Conservation (phyloP, 2,113 vertebrate species). For the Rana temporaria region DNA sequence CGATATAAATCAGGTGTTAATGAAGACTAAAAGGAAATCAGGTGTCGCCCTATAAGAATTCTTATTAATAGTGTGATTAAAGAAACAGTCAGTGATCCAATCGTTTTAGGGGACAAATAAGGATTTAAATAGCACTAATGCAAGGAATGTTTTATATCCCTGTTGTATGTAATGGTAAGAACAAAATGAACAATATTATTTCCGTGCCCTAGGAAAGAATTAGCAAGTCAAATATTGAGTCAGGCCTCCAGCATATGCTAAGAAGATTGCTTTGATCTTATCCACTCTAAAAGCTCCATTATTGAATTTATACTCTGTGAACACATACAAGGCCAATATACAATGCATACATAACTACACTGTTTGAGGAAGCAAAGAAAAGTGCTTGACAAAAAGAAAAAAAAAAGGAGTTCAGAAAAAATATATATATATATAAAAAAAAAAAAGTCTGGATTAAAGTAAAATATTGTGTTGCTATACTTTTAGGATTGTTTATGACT, state of each 20-base stretch:
- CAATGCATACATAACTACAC: conserved; percentile 64
- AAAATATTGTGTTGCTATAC: not conserved
- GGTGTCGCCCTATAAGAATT: not conserved
- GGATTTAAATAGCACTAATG: conserved; percentile 29
- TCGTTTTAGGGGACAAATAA: conserved; percentile 24
- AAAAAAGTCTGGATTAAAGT: not conserved
- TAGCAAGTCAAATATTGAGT: conserved; percentile 91
- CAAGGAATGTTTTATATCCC: conserved; percentile 62
- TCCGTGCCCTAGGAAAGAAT: conserved; percentile 83
- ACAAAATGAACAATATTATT: conserved; percentile 82
- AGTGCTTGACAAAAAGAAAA: not conserved
- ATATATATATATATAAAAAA: not conserved
- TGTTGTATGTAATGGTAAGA: conserved; percentile 67
- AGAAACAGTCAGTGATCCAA: not conserved
- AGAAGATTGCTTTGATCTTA: conserved; percentile 89
- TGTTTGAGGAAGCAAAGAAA: conserved; percentile 33
- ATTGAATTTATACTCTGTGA: conserved; percentile 82
- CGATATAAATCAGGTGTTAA: too few relatives aligned
- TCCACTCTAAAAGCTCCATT: conserved; percentile 83
- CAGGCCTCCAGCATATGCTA: conserved; percentile 81
- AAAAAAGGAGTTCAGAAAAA: not conserved
- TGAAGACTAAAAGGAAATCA: too few relatives aligned
- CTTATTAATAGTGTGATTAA: not conserved
- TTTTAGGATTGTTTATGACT: not conserved
- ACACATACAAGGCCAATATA: conserved; percentile 76